phyloP scores from a whole-genome alignment of 1,140 invertebrate genomes.

The Armadillidium nasatum region DNA sequence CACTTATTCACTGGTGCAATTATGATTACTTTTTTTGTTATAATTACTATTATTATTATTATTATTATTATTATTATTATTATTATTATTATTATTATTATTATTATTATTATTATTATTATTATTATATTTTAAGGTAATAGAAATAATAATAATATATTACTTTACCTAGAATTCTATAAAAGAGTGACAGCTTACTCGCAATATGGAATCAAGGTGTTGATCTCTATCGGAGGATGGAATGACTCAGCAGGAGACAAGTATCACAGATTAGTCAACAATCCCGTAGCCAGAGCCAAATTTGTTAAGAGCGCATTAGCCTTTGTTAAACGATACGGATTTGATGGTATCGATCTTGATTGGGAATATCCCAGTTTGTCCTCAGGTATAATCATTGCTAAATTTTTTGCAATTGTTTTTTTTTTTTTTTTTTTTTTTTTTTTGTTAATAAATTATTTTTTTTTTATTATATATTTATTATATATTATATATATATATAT shows the following conservation, averaged over 20 bases:
- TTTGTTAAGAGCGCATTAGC: conserved; percentile 56
- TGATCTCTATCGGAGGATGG: conserved; percentile 62
- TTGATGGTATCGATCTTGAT: conserved; percentile 61
- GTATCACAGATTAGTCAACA: conserved; percentile 59
- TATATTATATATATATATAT: conserved; percentile 21
- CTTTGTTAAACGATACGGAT: conserved; percentile 58
- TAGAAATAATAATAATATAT: too few relatives aligned
- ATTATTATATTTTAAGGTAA: too few relatives aligned
- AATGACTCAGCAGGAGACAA: conserved; percentile 60
- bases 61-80: too few relatives aligned
- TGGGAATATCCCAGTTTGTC: conserved; percentile 67
- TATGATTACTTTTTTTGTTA: too few relatives aligned
- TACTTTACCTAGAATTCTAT: too few relatives aligned
- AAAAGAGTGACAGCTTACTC: conserved; percentile 51
- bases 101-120: too few relatives aligned
- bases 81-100: too few relatives aligned
- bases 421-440: too few relatives aligned
- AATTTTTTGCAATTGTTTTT: too few relatives aligned
- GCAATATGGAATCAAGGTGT: conserved; percentile 58
- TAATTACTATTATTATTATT: too few relatives aligned
- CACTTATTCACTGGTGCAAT: too few relatives aligned
- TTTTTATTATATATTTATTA: neutral
- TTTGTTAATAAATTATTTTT: neutral
- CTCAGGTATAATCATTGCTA: conserved; percentile 55
- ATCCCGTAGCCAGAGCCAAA: conserved; percentile 50